phyloP scores from a whole-genome alignment of 2,888 invertebrate species.

The Prenolepis imparis region DNA sequence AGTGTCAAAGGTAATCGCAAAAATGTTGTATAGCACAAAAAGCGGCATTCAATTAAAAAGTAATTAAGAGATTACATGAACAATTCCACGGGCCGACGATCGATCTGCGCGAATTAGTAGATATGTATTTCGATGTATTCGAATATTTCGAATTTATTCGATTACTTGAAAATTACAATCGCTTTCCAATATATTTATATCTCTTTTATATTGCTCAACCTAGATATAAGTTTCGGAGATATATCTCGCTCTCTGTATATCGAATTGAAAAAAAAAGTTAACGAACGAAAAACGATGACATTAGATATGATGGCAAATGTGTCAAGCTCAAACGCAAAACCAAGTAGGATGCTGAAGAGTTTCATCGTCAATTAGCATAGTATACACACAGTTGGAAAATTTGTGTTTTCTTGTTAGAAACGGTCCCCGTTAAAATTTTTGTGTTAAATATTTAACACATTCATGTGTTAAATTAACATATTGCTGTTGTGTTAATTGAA shows the following conservation, averaged over 20 bases:
- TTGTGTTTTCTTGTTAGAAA: too few species aligned
- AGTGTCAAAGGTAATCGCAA: constrained; percentile 22
- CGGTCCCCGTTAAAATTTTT: too few species aligned
- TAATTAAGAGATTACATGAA: neutral
- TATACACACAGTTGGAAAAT: too few species aligned
- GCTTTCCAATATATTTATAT: neutral
- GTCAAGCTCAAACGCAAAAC: constrained; percentile 57
- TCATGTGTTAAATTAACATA: too few species aligned
- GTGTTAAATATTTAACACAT: too few species aligned
- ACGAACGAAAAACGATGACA: constrained; percentile 8
- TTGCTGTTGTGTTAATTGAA: too few species aligned
- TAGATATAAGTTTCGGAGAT: neutral
- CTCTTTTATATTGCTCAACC: neutral
- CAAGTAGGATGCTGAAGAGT: constrained; percentile 55
- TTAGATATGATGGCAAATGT: constrained; percentile 53
- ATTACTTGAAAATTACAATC: neutral
- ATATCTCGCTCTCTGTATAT: neutral
- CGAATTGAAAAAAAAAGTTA: neutral
- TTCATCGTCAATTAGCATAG: constrained; percentile 64
- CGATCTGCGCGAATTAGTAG: neutral
- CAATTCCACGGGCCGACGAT: neutral
- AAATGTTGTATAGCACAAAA: neutral
- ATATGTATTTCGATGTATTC: neutral
- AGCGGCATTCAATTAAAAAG: neutral
- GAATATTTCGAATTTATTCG: neutral